Evolutionary conservation across 2,113 vertebrate species (phyloP).

Genomic region (Petaurus breviceps): DNA sequence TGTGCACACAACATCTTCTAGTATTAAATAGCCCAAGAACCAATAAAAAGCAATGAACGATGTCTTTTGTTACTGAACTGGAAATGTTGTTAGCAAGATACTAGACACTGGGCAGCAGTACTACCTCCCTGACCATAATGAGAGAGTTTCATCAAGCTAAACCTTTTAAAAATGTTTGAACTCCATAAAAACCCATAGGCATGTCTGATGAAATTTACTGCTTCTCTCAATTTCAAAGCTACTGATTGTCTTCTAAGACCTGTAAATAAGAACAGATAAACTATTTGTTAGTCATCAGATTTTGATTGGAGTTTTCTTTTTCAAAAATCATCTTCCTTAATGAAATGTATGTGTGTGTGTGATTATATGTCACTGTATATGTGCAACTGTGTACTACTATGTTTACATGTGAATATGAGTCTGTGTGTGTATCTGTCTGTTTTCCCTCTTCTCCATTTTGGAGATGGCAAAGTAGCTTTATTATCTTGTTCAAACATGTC

Average conservation of each 20-base stretch:
- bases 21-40: conserved; percentile 65
- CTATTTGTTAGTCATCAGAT: conserved; percentile 56
- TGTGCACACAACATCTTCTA: conserved; percentile 32
- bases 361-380: background rate
- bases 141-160: conserved; percentile 60
- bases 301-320: conserved; percentile 79
- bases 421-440: background rate
- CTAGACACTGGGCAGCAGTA: conserved; percentile 18
- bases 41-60: conserved; percentile 63
- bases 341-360: background rate
- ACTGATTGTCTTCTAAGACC: conserved; percentile 57
- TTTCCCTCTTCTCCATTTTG: conserved; percentile 29
- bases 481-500: conserved; percentile 64
- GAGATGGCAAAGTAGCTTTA: conserved; percentile 54
- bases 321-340: conserved; percentile 59
- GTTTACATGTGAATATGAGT: background rate
- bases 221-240: conserved; percentile 59
- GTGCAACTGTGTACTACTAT: background rate
- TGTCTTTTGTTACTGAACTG: conserved; percentile 46
- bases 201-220: conserved; percentile 64
- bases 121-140: conserved; percentile 54
- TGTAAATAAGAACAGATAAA: conserved; percentile 82
- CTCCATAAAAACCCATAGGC: conserved; percentile 61
- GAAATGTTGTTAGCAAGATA: conserved; percentile 55
- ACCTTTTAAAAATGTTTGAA: conserved; percentile 53